Base-by-base conservation (phyloP, 1,140 invertebrate genomes). In the Papilio polytes region DNA sequence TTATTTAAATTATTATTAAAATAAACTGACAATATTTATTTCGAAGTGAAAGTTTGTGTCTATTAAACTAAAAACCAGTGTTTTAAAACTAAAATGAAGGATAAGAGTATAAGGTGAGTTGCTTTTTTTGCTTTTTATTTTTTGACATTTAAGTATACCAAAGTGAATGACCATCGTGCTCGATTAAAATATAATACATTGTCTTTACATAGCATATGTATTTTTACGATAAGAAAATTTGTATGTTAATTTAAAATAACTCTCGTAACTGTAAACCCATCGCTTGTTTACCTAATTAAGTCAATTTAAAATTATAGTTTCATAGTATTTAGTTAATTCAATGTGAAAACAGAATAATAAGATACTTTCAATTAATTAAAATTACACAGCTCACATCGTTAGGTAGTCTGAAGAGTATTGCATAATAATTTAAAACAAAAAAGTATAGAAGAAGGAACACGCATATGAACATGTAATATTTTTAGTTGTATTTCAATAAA, bases 21-120 rank as follows among this genome's bases (percentile, higher is more conserved):
- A 20, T 48, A 46, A 26, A 15, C 46, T 76, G 44, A 76, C 9
- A n/a, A 48, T 26, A 26, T 26, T 51, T 48, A 51, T 15, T 51
- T 26, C 46, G 9, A 70, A 78, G 81, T 82, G 81, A 74, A 79
- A 48, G 53, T 74, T 79, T 41, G 76, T 81, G 59, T 46, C 13
- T 78, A 56, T 41, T n/a, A 56, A 66, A 59, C 46, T 1, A 48
- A 59, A 78, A 22, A 20, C 6, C 74, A 51, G 46, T 74, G 20
- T 46, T 70, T 74, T 66, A 63, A 41, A 63, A 81, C 66, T 82
- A 84, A 80, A 63, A 90, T 90, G 89, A 89, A 87, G 83, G 88
- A 90, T 81, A 88, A 87, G 74, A 88, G 85, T 74, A 79, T 79
- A 48, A 82, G 87, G 89, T 90, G 81, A 88, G 86, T 76, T 76